phyloP scores from a whole-genome alignment of 2,113 vertebrate genomes.

The Mastomys coucha region DNA sequence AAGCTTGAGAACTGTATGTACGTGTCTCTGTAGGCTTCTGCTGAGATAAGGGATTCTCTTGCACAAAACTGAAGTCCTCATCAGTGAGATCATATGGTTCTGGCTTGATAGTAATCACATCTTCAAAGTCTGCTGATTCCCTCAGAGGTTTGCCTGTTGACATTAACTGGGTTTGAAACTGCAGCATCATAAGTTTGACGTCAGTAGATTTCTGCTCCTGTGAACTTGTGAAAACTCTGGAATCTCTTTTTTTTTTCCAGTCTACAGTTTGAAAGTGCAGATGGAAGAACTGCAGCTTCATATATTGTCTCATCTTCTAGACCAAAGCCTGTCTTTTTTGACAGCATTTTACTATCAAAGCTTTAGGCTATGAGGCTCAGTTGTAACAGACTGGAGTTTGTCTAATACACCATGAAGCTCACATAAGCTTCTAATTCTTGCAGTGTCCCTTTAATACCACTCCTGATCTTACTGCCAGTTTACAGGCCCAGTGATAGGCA shows the following conservation, averaged over 20 bases:
- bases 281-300: conserved; percentile 88
- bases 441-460: background rate
- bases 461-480: background rate
- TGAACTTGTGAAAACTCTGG: conserved; percentile 91
- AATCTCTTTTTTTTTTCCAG: conserved; percentile 89
- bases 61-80: conserved; percentile 90
- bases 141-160: conserved; percentile 94
- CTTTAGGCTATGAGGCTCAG: conserved; percentile 89
- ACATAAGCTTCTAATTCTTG: background rate
- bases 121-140: conserved; percentile 93
- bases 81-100: conserved; percentile 95
- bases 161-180: conserved; percentile 89
- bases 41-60: conserved; percentile 87
- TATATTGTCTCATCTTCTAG: conserved; percentile 86
- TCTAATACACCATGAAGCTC: background rate
- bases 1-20: conserved; percentile 83
- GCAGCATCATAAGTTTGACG: conserved; percentile 85
- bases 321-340: conserved; percentile 83
- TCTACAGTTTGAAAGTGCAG: conserved; percentile 89
- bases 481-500: background rate
- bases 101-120: conserved; percentile 97
- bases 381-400: background rate
- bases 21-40: conserved; percentile 86
- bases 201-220: conserved; percentile 88
- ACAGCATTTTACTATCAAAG: conserved; percentile 86